Evolutionary conservation across 2,113 vertebrate genomes (phyloP).

Genomic region (Cervus canadensis): DNA sequence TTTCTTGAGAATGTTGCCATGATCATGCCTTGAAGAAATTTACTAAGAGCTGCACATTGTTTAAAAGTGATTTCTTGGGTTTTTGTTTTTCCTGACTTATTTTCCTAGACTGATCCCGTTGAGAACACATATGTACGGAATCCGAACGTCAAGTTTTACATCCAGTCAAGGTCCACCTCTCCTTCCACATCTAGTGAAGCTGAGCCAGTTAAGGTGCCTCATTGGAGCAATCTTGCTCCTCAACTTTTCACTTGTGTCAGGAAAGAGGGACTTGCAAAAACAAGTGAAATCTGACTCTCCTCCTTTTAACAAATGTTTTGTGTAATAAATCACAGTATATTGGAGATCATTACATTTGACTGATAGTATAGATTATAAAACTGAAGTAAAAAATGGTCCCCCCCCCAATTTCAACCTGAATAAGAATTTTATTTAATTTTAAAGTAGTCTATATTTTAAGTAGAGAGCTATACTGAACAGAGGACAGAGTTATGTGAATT

Average conservation of each 20-base stretch:
- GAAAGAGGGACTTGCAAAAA: constrained; percentile 29
- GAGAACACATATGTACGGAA: constrained; percentile 91
- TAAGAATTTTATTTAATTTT: not conserved
- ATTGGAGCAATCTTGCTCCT: constrained; percentile 15
- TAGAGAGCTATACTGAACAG: not conserved
- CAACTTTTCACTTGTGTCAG: constrained; percentile 42
- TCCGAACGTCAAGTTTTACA: constrained; percentile 88
- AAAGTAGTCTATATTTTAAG: not conserved
- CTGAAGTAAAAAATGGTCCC: not conserved
- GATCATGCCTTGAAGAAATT: constrained; percentile 55
- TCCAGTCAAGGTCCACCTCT: constrained; percentile 89
- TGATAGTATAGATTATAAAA: not conserved
- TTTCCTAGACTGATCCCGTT: constrained; percentile 89
- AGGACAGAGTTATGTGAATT: not conserved
- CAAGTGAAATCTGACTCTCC: constrained; percentile 24
- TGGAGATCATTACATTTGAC: not conserved
- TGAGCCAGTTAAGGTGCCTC: constrained; percentile 90
- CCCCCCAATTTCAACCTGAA: not conserved
- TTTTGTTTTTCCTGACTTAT: constrained; percentile 62
- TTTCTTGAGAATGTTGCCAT: constrained; percentile 50
- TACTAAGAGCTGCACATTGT: constrained; percentile 53
- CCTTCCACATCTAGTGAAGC: constrained; percentile 93
- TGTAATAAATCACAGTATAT: not conserved
- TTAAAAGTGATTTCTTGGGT: constrained; percentile 67
- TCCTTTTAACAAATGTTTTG: not conserved